Conservation (phyloP, 2,888 invertebrate genomes). For the Galeruca laticollis region DNA sequence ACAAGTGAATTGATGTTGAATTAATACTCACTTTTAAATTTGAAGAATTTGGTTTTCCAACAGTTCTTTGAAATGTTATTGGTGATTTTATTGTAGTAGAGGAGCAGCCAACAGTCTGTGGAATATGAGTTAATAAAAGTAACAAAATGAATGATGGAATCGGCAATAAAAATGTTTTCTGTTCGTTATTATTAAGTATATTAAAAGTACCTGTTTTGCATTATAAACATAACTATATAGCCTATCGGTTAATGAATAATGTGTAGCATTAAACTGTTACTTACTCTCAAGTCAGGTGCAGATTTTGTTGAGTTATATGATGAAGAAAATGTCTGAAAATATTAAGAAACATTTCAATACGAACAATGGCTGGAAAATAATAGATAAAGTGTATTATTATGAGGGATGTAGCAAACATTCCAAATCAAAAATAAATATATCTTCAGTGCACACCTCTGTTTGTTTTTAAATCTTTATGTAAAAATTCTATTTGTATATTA, state of each 20-base stretch:
- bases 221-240: too few species aligned
- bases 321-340: background rate
- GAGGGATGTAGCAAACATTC: too few species aligned
- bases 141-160: background rate
- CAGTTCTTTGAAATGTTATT: background rate
- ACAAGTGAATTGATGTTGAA: too few species aligned
- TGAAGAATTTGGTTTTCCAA: background rate
- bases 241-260: too few species aligned
- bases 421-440: background rate
- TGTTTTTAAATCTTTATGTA: too few species aligned
- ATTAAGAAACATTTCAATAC: background rate
- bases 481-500: too few species aligned
- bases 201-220: too few species aligned
- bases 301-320: background rate
- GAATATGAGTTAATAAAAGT: background rate
- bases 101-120: background rate
- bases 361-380: too few species aligned
- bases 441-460: background rate
- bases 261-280: too few species aligned
- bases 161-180: too few species aligned
- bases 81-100: background rate
- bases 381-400: too few species aligned
- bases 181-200: too few species aligned
- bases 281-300: conserved; percentile 12
- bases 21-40: background rate